Evolutionary conservation across 1,140 invertebrate genomes (phyloP).

Genomic region (Aethina tumida): DNA sequence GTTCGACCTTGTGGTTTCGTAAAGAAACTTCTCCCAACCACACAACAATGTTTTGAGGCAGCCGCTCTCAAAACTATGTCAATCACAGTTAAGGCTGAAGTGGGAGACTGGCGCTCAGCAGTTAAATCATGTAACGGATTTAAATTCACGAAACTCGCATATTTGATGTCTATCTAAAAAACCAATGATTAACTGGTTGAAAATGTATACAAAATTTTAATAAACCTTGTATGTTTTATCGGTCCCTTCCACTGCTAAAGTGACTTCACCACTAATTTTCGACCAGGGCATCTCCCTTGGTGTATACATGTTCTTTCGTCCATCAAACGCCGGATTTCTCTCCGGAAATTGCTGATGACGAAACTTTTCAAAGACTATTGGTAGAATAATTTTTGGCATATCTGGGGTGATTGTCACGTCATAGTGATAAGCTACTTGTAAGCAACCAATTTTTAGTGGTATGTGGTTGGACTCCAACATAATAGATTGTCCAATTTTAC

Average conservation of each 20-base stretch:
- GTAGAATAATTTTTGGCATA: slow-evolving; percentile 34
- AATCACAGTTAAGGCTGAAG: slow-evolving; percentile 62
- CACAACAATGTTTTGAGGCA: slow-evolving; percentile 35
- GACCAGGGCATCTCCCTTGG: slow-evolving; percentile 16
- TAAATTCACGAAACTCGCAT: slow-evolving; percentile 33
- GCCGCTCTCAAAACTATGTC: slow-evolving; percentile 71
- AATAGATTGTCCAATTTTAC: no score
- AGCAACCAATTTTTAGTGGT: no score
- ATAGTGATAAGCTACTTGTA: slow-evolving; percentile 41
- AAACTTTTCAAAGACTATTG: slow-evolving; percentile 32
- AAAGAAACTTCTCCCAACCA: slow-evolving; percentile 37
- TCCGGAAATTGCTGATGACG: slow-evolving; percentile 31
- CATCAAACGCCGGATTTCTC: slow-evolving; percentile 54
- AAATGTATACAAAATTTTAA: no score
- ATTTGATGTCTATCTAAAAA: slow-evolving; percentile 51
- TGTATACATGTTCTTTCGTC: slow-evolving; percentile 53
- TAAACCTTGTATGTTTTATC: no score
- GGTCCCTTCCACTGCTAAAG: slow-evolving; percentile 36
- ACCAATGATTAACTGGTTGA: no score
- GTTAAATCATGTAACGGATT: slow-evolving; percentile 16
- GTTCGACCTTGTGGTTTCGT: slow-evolving; percentile 25
- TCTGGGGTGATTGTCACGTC: slow-evolving; percentile 40
- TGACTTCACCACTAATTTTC: slow-evolving; percentile 17
- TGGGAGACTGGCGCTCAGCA: slow-evolving; percentile 38
- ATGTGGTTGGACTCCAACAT: no score